Evolutionary conservation across 1,140 invertebrate species (phyloP), one percentile per base, ranked within the genome.

Genomic region (Drosophila sucinea): DNA sequence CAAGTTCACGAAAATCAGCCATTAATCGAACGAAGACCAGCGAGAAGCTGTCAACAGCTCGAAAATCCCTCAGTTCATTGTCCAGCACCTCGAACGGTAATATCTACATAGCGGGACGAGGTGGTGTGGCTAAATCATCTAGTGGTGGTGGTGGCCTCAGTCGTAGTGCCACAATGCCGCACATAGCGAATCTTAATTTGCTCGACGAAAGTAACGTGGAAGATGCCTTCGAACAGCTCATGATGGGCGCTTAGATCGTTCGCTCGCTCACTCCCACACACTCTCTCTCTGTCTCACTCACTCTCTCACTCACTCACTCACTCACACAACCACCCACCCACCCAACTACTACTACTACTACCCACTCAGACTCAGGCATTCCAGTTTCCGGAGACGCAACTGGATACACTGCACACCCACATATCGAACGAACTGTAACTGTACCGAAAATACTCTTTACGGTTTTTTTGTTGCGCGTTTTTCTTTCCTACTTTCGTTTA

Each of bases 101-200:
- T 67, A 64, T 84, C 4, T 81, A 90, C 8, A 79, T 85, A 40
- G 77, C 87, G 17, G 86, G 90, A 5, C 85, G 93, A 23, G 66
- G 47, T 76, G 32, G 60, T 62, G 60, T 62, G 60, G 60, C 60
- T 55, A 41, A 32, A 29, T 66, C 44, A 47, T 41, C 38, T 3
- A 47, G 30, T 29, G 60, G 61, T 23, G 60, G 85, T 91, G 74
- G 92, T 91, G 81, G 81, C 1, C 90, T 96, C 67, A 94, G 94
- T 35, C 94, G 95, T 65, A 96, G 95, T 92, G 94, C 94, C 71
- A 96, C 96, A n/a, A 94, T 96, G 94, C 95, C 95, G 8, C 94
- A 95, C 54, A 94, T 94, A 77, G 94, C 95, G 32, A 94, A 95
- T 77, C 92, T 94, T 70, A 93, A 94, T 89, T 89, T 95, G 78